Evolutionary conservation across 2,888 invertebrate genomes (phyloP).

Genomic region (Amphipyra tragopoginis): DNA sequence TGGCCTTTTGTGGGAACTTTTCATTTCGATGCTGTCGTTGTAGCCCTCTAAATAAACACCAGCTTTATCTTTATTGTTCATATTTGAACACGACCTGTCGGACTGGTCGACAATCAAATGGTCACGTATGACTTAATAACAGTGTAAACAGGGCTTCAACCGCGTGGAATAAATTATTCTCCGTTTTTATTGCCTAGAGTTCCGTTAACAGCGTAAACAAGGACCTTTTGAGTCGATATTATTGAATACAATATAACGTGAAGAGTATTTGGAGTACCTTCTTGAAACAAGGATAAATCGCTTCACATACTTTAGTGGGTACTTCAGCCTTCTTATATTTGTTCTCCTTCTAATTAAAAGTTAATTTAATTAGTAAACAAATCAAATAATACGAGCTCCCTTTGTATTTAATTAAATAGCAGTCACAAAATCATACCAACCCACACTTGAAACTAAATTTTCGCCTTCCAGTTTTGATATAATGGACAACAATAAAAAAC

Average conservation of each 20-base stretch:
- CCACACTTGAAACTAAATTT: too few species aligned
- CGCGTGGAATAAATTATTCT: slow-evolving; percentile 37
- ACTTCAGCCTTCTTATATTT: slow-evolving; percentile 1
- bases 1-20: too few species aligned
- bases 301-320: slow-evolving; percentile 2
- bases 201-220: slow-evolving; percentile 2
- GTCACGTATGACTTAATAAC: slow-evolving; percentile 39
- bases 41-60: too few species aligned
- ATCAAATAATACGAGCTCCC: not conserved
- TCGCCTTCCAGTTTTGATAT: too few species aligned
- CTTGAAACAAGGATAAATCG: slow-evolving; percentile 10
- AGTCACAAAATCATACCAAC: too few species aligned
- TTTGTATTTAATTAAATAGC: too few species aligned
- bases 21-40: too few species aligned
- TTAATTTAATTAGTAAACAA: slow-evolving; percentile 1
- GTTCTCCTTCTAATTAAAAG: slow-evolving; percentile 26
- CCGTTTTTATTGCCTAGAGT: slow-evolving; percentile 20
- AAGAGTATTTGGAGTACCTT: not conserved
- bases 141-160: slow-evolving; percentile 9
- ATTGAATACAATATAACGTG: slow-evolving; percentile 5
- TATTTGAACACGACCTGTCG: slow-evolving; percentile 21
- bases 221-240: slow-evolving; percentile 5
- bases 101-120: slow-evolving; percentile 19
- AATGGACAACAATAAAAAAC: too few species aligned
- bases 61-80: too few species aligned